Evolutionary conservation across 1,140 invertebrate species (phyloP).

Genomic region (Sesamia nonagrioides): DNA sequence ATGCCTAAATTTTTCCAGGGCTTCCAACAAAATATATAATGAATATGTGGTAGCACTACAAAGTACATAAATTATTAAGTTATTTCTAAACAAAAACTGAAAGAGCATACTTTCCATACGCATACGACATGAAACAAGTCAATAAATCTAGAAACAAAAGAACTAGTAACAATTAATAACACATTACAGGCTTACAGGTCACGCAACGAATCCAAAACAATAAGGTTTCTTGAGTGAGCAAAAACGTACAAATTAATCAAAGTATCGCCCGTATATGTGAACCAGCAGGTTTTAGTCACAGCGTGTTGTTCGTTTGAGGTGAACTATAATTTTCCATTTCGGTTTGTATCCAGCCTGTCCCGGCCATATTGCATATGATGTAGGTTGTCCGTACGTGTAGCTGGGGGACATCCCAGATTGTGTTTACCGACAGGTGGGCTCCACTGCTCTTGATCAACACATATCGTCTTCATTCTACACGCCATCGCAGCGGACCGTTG

Average conservation of each 20-base stretch:
- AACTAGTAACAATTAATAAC: conserved; percentile 17
- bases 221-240: conserved; percentile 7
- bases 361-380: too few species aligned
- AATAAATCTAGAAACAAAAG: conserved; percentile 37
- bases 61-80: not conserved
- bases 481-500: too few species aligned
- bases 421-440: too few species aligned
- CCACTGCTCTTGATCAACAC: too few species aligned
- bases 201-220: conserved; percentile 27
- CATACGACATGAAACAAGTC: not conserved
- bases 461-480: too few species aligned
- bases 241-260: conserved; percentile 39
- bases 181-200: conserved; percentile 15
- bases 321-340: conserved; percentile 4
- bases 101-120: conserved; percentile 18
- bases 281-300: conserved; percentile 10
- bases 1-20: too few species aligned
- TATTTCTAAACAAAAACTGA: not conserved
- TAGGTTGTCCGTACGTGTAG: too few species aligned
- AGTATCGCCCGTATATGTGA: not conserved
- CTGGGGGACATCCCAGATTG: too few species aligned
- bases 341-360: too few species aligned
- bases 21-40: too few species aligned
- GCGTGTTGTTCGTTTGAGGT: not conserved
- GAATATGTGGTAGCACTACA: too few species aligned